Percentiles rank a stretch among this genome's conserved stretches.
These are phyloP conservation scores for Probaryconus sp. DNA, from an alignment of 1,140 invertebrate genomes.

Conservation along the genomic window DNA sequence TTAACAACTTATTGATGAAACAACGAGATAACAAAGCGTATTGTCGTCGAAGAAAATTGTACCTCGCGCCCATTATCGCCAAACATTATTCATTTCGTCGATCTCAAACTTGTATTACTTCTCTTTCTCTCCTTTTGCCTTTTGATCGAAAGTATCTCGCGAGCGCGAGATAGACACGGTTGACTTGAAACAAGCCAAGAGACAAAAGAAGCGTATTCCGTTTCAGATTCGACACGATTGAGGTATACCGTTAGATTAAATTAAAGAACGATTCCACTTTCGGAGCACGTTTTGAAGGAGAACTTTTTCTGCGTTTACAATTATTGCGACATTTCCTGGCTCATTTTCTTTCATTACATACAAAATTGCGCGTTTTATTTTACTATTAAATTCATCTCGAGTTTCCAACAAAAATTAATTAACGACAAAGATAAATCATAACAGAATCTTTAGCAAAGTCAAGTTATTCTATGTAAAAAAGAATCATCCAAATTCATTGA, in stretches of 20 bases:
- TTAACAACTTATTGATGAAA: not conserved
- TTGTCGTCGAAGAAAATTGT: conserved; percentile 17
- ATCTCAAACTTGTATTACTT: too few relatives aligned
- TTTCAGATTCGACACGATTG: conserved; percentile 31
- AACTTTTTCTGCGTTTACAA: not conserved
- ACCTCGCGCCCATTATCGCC: too few relatives aligned
- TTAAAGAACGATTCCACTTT: conserved; percentile 19
- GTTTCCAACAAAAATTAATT: not conserved
- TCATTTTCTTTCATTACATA: not conserved
- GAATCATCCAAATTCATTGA: too few relatives aligned
- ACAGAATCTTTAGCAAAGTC: too few relatives aligned
- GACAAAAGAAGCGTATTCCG: conserved; percentile 11
- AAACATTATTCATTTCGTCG: too few relatives aligned
- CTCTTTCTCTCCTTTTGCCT: too few relatives aligned
- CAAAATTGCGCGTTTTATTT: too few relatives aligned
- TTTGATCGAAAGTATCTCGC: conserved; percentile 32
- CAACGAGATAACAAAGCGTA: conserved; percentile 7
- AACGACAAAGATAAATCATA: too few relatives aligned
- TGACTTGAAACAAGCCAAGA: conserved; percentile 8
- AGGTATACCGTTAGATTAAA: conserved; percentile 21
- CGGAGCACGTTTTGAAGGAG: not conserved
- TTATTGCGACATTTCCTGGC: too few relatives aligned
- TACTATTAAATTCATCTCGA: not conserved
- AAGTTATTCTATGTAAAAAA: too few relatives aligned
- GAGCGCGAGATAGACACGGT: conserved; percentile 31